Evolutionary conservation across 2,888 invertebrate genomes (phyloP), one percentile per base, ranked within the genome.

Genomic region (Yponomeuta plumbellus): DNA sequence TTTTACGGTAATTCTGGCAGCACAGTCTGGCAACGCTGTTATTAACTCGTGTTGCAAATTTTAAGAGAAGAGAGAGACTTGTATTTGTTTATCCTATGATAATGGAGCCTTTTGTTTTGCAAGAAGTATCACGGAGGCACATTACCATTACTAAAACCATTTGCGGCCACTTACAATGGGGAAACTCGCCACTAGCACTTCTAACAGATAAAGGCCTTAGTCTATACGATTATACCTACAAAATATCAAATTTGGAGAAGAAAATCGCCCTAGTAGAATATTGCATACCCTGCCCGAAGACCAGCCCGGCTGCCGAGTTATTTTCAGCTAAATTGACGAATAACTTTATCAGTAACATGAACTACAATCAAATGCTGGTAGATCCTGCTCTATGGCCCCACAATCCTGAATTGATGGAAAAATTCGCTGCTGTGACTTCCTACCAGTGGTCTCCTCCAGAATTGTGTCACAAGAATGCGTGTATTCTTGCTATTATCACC

Each of bases 301-400:
- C 71, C 10, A 84, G 85, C 68, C 83, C 86, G 0, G 79, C 81
- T 2, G 68, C 75, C 1, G 72, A 72, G 1, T 70, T 86, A n/a
- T 82, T 81, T 57, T 71, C 81, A 11, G 69, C 70, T 13, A 73
- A 70, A 67, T 70, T 82, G 4, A 73, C 73, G 17, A 69, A 69
- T 17, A 1, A 8, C 2, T 22, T 26, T 20, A 73, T 85, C 67
- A 75, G 70, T 34, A 88, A 86, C 70, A 72, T 78, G 4, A 81
- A 88, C 44, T 76, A 80, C 17, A 79, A 80, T 0, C 83, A 86
- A 72, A 80, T 88, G 83, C 73, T 85, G 10, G 68, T 84, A 10
- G 80, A 89, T 66, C 80, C 86, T 2, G 72, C 80, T 8, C 74
- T 87, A 61, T 89, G 88, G 88, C 83, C 88, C 0, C 84, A 88